A percentile compares a stretch with the other conserved stretches of the same genome.
phyloP scores from a whole-genome alignment of 1,140 invertebrate genomes.

The Drosophila busckii region DNA sequence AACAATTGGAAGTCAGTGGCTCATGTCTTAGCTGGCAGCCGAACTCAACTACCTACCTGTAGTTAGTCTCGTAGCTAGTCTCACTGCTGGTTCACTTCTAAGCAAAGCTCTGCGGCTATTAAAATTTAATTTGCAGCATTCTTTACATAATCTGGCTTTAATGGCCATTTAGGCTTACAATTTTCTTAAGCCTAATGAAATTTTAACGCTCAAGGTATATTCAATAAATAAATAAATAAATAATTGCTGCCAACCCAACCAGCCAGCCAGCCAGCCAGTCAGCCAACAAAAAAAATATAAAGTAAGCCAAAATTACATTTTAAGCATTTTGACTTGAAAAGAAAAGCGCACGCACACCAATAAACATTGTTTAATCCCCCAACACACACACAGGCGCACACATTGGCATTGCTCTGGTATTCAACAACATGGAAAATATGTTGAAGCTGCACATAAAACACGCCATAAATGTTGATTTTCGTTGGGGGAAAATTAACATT shows the following conservation, averaged over 20 bases:
- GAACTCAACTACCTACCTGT: too few species aligned
- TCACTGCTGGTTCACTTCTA: too few species aligned
- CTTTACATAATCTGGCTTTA: background rate
- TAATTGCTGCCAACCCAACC: background rate
- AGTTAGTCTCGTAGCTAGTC: too few species aligned
- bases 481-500: slow-evolving; percentile 77
- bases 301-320: slow-evolving; percentile 29
- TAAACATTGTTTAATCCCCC: slow-evolving; percentile 51
- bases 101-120: background rate
- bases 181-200: background rate
- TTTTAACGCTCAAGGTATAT: background rate
- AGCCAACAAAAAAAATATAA: background rate
- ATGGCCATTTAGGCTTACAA: background rate
- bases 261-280: slow-evolving; percentile 1
- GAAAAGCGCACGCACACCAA: slow-evolving; percentile 15
- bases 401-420: slow-evolving; percentile 33
- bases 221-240: slow-evolving; percentile 18
- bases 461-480: slow-evolving; percentile 78
- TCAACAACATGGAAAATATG: slow-evolving; percentile 70
- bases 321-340: slow-evolving; percentile 32
- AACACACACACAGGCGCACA: slow-evolving; percentile 2
- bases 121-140: background rate
- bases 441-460: slow-evolving; percentile 71
- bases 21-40: too few species aligned
- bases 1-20: too few species aligned